These are phyloP conservation scores for Cygnus atratus DNA, from an alignment of 2,113 vertebrate genomes.

Conservation along the genomic window DNA sequence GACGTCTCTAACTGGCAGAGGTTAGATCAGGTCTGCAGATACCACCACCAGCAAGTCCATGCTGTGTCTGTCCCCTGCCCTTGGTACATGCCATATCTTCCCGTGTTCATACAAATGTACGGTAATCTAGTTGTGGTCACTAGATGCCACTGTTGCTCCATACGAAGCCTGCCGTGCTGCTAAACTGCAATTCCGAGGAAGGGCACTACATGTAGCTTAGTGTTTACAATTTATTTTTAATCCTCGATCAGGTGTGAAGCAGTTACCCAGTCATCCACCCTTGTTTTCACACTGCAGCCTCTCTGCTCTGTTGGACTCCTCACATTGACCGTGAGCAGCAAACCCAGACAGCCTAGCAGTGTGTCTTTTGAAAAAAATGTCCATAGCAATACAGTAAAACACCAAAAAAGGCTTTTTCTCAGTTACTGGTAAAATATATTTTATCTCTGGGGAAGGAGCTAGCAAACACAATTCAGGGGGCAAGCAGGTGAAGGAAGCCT, in stretches of 20 bases:
- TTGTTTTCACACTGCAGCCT: neutral
- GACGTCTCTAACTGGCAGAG: neutral
- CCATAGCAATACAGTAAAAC: neutral
- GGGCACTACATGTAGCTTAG: rapidly evolving
- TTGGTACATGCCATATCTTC: rapidly evolving
- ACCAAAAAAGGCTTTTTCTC: neutral
- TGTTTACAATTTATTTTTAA: rapidly evolving
- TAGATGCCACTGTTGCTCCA: conserved; percentile 73
- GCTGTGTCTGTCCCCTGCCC: neutral
- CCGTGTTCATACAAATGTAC: rapidly evolving
- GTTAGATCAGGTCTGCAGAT: neutral
- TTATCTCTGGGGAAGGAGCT: neutral
- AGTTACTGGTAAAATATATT: neutral
- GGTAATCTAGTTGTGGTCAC: neutral
- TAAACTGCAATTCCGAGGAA: neutral
- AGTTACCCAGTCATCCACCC: neutral
- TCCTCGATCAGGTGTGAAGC: neutral
- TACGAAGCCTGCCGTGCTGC: rapidly evolving
- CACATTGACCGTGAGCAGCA: neutral
- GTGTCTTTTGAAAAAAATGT: neutral
- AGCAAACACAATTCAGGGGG: neutral
- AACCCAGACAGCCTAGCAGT: rapidly evolving
- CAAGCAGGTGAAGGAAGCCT: neutral
- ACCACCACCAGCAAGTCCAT: rapidly evolving
- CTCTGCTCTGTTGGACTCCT: neutral